phyloP scores from a whole-genome alignment of 2,888 invertebrate species.

The Apeira syringaria region DNA sequence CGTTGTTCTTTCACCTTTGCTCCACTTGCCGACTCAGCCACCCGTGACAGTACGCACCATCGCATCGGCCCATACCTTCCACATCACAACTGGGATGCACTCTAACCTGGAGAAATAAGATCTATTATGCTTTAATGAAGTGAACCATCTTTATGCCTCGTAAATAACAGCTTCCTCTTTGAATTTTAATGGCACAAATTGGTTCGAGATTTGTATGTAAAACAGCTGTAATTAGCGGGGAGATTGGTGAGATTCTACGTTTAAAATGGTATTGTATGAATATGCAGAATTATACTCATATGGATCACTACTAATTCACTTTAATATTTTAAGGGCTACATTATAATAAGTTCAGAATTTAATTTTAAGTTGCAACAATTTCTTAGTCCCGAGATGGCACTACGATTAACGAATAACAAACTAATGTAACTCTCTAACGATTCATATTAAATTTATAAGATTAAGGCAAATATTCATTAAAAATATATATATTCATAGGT shows the following conservation, averaged over 20 bases:
- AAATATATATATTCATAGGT: no score
- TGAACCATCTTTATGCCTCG: conserved; percentile 14
- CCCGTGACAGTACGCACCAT: conserved; percentile 69
- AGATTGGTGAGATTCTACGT: background rate
- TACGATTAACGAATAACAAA: no score
- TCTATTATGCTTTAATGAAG: conserved; percentile 10
- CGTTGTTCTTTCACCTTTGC: conserved; percentile 79
- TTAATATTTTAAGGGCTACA: no score
- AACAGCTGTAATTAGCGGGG: conserved; percentile 28
- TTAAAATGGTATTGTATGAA: no score
- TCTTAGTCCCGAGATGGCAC: no score
- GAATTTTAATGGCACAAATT: conserved; percentile 33
- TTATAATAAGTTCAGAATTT: no score
- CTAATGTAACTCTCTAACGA: no score
- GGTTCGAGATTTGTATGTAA: conserved; percentile 35
- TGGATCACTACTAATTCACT: no score
- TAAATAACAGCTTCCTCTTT: conserved; percentile 50
- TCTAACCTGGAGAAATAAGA: conserved; percentile 15
- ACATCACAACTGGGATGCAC: conserved; percentile 10
- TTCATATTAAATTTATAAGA: no score
- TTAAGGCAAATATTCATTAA: no score
- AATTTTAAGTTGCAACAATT: no score
- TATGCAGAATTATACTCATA: no score
- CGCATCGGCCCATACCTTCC: conserved; percentile 33
- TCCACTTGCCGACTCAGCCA: conserved; percentile 66